phyloP scores from a whole-genome alignment of 1,140 invertebrate genomes.

The Venustaconcha ellipsiformis region DNA sequence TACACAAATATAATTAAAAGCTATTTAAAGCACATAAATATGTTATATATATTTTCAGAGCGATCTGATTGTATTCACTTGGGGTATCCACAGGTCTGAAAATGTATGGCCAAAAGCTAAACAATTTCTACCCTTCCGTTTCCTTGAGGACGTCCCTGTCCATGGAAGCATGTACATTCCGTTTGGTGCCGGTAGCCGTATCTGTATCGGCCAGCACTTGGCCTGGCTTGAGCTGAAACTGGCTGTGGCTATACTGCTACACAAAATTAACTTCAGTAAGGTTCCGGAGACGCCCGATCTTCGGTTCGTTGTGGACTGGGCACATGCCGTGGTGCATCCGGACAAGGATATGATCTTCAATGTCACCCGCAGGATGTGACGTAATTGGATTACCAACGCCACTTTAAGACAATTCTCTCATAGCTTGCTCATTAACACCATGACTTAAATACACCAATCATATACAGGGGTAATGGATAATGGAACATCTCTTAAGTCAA shows the following conservation, averaged over 20 bases:
- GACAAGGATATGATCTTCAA: constrained; percentile 46
- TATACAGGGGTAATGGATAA: too few relatives aligned
- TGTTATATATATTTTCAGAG: constrained; percentile 17
- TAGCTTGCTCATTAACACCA: too few relatives aligned
- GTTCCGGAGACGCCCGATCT: constrained; percentile 35
- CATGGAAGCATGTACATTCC: constrained; percentile 39
- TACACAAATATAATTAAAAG: too few relatives aligned
- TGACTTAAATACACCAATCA: too few relatives aligned
- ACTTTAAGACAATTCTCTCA: background rate
- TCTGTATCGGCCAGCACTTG: constrained; percentile 54
- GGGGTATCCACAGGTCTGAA: constrained; percentile 35
- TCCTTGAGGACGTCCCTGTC: constrained; percentile 17
- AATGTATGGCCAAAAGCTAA: constrained; percentile 26
- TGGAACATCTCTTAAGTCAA: too few relatives aligned
- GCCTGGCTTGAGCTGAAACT: constrained; percentile 46
- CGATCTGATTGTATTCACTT: constrained; percentile 32
- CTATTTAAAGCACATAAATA: too few relatives aligned
- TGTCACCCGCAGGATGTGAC: constrained; percentile 1
- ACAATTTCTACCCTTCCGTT: constrained; percentile 39
- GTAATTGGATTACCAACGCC: background rate
- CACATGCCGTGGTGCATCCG: constrained; percentile 49
- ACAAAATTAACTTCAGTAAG: constrained; percentile 34
- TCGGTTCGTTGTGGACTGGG: constrained; percentile 47
- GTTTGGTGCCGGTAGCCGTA: constrained; percentile 46
- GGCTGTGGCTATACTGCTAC: constrained; percentile 38